Conservation (phyloP, 2,113 vertebrate species). For the Coptodon rendalli region DNA sequence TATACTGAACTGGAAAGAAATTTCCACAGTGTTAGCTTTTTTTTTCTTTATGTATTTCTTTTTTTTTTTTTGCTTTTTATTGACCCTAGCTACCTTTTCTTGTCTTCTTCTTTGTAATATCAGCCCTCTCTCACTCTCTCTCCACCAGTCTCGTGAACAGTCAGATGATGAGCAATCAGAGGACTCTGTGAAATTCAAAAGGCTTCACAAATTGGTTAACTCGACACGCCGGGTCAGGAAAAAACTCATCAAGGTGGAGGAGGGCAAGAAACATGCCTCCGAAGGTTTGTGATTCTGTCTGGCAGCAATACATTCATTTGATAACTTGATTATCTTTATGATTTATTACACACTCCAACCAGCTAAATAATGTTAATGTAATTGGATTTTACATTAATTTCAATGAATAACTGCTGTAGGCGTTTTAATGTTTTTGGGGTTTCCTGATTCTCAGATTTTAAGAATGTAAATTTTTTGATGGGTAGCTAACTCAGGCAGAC, state of each 20-base stretch:
- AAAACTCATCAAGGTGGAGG: conserved; percentile 96
- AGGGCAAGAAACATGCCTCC: conserved; percentile 86
- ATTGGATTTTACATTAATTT: neutral
- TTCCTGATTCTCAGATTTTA: neutral
- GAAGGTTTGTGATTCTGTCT: conserved; percentile 76
- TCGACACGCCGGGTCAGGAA: conserved; percentile 94
- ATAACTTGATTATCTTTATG: neutral
- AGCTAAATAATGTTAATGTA: neutral
- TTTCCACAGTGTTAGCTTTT: neutral
- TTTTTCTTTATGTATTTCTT: neutral
- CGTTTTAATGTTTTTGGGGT: neutral
- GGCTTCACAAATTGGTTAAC: conserved; percentile 96
- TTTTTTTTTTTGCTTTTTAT: neutral
- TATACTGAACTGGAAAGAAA: neutral
- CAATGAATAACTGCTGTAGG: neutral
- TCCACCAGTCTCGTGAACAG: conserved; percentile 88
- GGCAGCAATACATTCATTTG: neutral
- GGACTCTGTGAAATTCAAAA: conserved; percentile 95
- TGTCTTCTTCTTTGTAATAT: neutral
- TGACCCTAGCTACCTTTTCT: neutral
- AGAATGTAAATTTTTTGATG: neutral
- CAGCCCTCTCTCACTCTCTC: neutral
- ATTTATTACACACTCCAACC: neutral
- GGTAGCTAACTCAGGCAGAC: neutral
- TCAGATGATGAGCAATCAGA: conserved; percentile 93